Conservation (phyloP, 2,888 invertebrate species). For the Ferrisia virgata region DNA sequence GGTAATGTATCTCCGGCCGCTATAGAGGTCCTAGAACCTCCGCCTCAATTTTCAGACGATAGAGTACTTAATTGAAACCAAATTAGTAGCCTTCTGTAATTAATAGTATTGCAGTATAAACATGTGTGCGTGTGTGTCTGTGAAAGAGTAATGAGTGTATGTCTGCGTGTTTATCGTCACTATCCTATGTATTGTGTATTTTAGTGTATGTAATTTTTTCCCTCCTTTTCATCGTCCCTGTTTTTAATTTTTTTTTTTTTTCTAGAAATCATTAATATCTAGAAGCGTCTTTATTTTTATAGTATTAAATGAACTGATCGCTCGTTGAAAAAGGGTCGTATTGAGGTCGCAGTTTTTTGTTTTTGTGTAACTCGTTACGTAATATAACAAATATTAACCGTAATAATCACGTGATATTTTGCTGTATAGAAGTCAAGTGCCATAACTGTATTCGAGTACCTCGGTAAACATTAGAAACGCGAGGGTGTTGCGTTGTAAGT, state of each 20-base stretch:
- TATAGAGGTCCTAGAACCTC: slow-evolving; percentile 68
- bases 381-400: neutral
- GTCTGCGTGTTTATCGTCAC: neutral
- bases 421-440: neutral
- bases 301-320: neutral
- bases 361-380: neutral
- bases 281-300: neutral
- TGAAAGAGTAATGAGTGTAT: too few relatives aligned
- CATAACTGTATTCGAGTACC: neutral
- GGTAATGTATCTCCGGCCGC: slow-evolving; percentile 53
- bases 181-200: neutral
- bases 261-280: neutral
- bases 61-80: slow-evolving; percentile 63
- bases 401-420: neutral
- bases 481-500: neutral
- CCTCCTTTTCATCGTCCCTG: neutral
- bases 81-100: neutral
- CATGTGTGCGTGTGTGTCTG: neutral
- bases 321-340: neutral
- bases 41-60: slow-evolving; percentile 85
- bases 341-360: neutral
- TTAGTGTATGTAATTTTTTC: neutral
- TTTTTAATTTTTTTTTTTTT: neutral
- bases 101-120: slow-evolving; percentile 6
- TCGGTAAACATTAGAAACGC: neutral